A percentile compares a stretch with the other conserved stretches of the same genome.
phyloP scores from a whole-genome alignment of 1,140 invertebrate species.

The Lepidurus apus region DNA sequence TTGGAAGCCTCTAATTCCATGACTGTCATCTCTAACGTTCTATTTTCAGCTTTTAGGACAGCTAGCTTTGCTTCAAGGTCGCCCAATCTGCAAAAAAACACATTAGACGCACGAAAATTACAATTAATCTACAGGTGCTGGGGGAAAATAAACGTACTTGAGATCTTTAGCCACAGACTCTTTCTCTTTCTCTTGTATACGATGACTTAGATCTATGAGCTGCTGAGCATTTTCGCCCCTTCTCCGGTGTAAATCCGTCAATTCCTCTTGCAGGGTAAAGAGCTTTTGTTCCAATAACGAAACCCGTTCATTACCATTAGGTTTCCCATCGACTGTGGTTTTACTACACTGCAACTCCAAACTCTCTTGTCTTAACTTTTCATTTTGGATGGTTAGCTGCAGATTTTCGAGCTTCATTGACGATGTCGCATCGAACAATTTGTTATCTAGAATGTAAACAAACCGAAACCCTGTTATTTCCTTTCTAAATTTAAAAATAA shows the following conservation, averaged over 20 bases:
- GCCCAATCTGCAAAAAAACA: slow-evolving; percentile 56
- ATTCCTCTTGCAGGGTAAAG: slow-evolving; percentile 79
- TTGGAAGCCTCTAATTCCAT: slow-evolving; percentile 70
- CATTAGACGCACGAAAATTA: background rate
- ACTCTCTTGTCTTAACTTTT: slow-evolving; percentile 64
- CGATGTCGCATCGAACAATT: slow-evolving; percentile 74
- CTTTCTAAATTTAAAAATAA: background rate
- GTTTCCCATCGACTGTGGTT: slow-evolving; percentile 40
- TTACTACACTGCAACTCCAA: slow-evolving; percentile 43
- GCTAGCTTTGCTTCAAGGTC: slow-evolving; percentile 64
- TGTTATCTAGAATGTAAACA: slow-evolving; percentile 63
- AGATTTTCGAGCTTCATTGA: slow-evolving; percentile 72
- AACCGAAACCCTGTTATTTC: slow-evolving; percentile 25
- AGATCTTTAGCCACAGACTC: slow-evolving; percentile 63
- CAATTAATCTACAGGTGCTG: background rate
- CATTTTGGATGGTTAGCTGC: slow-evolving; percentile 74
- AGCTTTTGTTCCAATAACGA: slow-evolving; percentile 75
- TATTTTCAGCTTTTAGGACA: slow-evolving; percentile 42
- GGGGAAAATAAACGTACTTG: slow-evolving; percentile 54
- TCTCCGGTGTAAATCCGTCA: slow-evolving; percentile 79
- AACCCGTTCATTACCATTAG: slow-evolving; percentile 47
- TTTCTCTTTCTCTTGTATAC: slow-evolving; percentile 79
- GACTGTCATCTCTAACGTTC: slow-evolving; percentile 43
- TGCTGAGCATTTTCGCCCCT: slow-evolving; percentile 88
- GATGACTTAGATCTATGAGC: slow-evolving; percentile 81